Evolutionary conservation across 2,888 invertebrate genomes (phyloP).

Genomic region (Hermodice carunculata): DNA sequence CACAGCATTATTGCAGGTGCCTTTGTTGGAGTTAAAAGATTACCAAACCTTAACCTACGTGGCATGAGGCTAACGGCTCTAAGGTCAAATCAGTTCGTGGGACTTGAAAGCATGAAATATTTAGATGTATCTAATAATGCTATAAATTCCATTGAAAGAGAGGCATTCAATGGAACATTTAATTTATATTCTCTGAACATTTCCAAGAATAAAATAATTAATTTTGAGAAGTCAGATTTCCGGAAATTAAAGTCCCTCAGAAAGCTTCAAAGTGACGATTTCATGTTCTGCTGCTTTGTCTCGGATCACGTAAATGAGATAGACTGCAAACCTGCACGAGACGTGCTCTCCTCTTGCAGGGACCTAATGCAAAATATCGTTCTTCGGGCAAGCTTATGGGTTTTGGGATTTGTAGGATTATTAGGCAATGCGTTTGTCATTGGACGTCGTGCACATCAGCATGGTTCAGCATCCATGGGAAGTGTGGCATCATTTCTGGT

Average conservation of each 20-base stretch:
- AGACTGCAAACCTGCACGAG: slow-evolving; percentile 48
- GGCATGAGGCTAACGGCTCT: not conserved
- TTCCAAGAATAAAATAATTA: not conserved
- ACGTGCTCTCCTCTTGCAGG: slow-evolving; percentile 45
- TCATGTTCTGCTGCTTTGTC: slow-evolving; percentile 24
- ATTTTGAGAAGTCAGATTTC: not conserved
- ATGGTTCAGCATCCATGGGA: not conserved
- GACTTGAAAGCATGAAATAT: not conserved
- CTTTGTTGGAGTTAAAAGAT: not conserved
- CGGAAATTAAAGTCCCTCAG: not conserved
- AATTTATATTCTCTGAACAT: not conserved
- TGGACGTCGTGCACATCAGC: slow-evolving; percentile 28
- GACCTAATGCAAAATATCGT: slow-evolving; percentile 43
- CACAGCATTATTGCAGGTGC: not conserved
- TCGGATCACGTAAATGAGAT: slow-evolving; percentile 18
- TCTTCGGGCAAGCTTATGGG: slow-evolving; percentile 40
- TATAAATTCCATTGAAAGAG: not conserved
- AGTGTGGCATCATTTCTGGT: slow-evolving; percentile 10
- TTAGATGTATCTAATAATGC: slow-evolving; percentile 2
- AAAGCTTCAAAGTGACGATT: slow-evolving; percentile 12
- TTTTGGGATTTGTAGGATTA: slow-evolving; percentile 40
- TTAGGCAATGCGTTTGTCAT: slow-evolving; percentile 39
- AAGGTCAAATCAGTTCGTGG: not conserved
- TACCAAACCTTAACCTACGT: not conserved
- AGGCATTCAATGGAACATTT: not conserved